Percentiles rank a stretch among this genome's conserved stretches.
Conservation (phyloP, 2,888 invertebrate genomes). For the Drosophila engyochracea region DNA sequence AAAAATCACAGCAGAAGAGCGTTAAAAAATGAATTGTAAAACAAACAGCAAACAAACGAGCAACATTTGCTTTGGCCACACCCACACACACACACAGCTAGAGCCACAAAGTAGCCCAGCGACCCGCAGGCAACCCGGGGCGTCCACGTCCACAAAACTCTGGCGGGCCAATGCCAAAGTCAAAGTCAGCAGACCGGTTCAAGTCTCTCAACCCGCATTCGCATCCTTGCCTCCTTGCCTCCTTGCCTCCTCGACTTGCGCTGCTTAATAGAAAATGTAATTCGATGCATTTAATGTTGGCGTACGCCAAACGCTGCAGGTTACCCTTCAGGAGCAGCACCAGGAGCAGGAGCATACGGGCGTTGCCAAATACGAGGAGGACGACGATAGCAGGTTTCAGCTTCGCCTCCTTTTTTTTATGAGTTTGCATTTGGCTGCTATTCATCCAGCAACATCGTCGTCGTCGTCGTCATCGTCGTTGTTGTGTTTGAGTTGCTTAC, state of each 20-base stretch:
- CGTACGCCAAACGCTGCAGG: conserved; percentile 63
- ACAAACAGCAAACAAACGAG: conserved; percentile 76
- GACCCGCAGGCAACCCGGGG: conserved; percentile 56
- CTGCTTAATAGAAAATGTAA: conserved; percentile 77
- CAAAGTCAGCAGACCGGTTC: conserved; percentile 55
- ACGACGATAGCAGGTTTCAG: conserved; percentile 36
- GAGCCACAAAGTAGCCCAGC: conserved; percentile 72
- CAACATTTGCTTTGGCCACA: conserved; percentile 61
- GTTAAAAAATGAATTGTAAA: conserved; percentile 79
- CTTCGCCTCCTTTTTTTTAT: conserved; percentile 55
- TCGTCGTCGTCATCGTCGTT: conserved; percentile 9
- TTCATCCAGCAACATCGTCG: conserved; percentile 28
- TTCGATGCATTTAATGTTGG: conserved; percentile 79
- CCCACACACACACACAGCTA: conserved; percentile 30
- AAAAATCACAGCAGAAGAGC: conserved; percentile 74
- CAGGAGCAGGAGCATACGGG: conserved; percentile 3
- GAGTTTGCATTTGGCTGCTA: conserved; percentile 61
- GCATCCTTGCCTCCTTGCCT: neutral
- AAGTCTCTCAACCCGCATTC: conserved; percentile 41
- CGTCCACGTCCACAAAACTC: conserved; percentile 14
- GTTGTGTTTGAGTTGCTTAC: conserved; percentile 70
- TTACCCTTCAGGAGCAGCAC: conserved; percentile 45
- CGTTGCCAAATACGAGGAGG: conserved; percentile 12
- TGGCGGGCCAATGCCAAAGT: conserved; percentile 27
- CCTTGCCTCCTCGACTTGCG: conserved; percentile 9